Evolutionary conservation across 2,113 vertebrate genomes (phyloP).

Genomic region (Petaurus breviceps): DNA sequence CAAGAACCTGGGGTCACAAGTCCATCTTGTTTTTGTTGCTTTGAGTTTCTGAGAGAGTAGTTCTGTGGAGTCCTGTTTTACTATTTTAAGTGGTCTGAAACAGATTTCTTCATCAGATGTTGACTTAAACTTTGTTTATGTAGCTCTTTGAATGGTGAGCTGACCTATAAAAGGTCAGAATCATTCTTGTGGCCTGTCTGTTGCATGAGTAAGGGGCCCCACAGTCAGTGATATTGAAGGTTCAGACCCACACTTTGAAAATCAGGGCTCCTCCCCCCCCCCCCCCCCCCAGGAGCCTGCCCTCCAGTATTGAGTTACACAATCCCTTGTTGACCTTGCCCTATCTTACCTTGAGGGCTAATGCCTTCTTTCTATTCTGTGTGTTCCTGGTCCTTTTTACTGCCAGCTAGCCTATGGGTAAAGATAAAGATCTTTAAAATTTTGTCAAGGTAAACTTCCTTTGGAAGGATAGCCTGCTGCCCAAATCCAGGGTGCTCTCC

Average conservation of each 20-base stretch:
- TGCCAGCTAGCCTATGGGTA: not conserved
- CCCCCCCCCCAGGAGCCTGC: not conserved
- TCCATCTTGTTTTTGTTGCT: conserved; percentile 18
- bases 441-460: conserved; percentile 43
- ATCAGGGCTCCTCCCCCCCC: not conserved
- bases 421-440: conserved; percentile 52
- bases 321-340: conserved; percentile 7
- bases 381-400: not conserved
- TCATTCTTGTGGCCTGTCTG: not conserved
- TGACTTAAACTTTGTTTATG: not conserved
- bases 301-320: conserved; percentile 45
- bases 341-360: conserved; percentile 25
- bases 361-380: conserved; percentile 27
- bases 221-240: not conserved
- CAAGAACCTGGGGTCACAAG: not conserved
- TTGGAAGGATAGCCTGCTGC: conserved; percentile 31
- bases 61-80: conserved; percentile 18
- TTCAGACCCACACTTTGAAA: not conserved
- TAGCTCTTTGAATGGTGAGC: not conserved
- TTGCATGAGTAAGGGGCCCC: not conserved
- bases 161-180: not conserved
- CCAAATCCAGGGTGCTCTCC: conserved; percentile 46
- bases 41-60: conserved; percentile 52
- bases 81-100: conserved; percentile 30
- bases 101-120: not conserved